phyloP scores from a whole-genome alignment of 1,140 invertebrate genomes.

The Dendroctonus ponderosae region DNA sequence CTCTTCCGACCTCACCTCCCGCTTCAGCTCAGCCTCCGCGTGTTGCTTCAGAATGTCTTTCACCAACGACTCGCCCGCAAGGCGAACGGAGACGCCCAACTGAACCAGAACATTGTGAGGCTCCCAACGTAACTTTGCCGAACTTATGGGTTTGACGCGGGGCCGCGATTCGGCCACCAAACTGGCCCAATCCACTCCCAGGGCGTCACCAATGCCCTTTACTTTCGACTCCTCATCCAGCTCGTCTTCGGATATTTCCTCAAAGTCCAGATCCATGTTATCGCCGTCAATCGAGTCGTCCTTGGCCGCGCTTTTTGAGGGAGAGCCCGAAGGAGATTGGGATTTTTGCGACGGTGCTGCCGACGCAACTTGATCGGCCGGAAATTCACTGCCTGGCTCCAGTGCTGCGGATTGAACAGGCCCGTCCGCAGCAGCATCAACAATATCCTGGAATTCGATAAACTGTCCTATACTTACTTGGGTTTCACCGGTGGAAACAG shows the following conservation, averaged over 20 bases:
- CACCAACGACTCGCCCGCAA: slow-evolving; percentile 59
- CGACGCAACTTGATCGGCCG: slow-evolving; percentile 10
- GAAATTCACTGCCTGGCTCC: background rate
- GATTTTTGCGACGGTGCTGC: slow-evolving; percentile 38
- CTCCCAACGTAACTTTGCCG: slow-evolving; percentile 73
- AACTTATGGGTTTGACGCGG: slow-evolving; percentile 53
- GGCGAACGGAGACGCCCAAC: slow-evolving; percentile 35
- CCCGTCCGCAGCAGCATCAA: slow-evolving; percentile 23
- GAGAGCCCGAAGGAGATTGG: slow-evolving; percentile 36
- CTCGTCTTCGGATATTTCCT: slow-evolving; percentile 87
- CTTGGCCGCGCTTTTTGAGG: slow-evolving; percentile 36
- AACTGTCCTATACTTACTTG: background rate
- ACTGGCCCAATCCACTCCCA: slow-evolving; percentile 91
- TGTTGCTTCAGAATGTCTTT: slow-evolving; percentile 58
- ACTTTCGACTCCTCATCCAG: slow-evolving; percentile 72
- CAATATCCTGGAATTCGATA: slow-evolving; percentile 26
- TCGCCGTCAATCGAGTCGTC: slow-evolving; percentile 54
- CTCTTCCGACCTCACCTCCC: slow-evolving; percentile 33
- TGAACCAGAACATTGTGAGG: slow-evolving; percentile 51
- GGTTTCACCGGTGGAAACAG: background rate
- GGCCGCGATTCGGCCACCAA: slow-evolving; percentile 68
- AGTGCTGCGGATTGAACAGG: background rate
- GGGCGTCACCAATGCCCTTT: slow-evolving; percentile 77
- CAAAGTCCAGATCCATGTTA: slow-evolving; percentile 77
- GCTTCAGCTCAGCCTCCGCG: slow-evolving; percentile 42